phyloP scores from a whole-genome alignment of 2,797 vertebrate genomes.

The Nothura maculosa region DNA sequence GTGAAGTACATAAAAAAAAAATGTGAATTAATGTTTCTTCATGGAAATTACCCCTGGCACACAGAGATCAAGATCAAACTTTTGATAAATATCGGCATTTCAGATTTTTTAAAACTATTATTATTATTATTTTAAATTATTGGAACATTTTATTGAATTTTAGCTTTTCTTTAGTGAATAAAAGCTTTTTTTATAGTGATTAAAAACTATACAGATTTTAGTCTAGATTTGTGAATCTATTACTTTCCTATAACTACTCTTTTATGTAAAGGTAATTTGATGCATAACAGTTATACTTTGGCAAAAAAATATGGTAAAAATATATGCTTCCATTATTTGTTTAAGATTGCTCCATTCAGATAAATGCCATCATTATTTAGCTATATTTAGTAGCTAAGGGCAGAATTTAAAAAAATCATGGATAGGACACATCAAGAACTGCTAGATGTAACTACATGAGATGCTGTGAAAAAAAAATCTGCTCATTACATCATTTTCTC shows the following conservation, averaged over 20 bases:
- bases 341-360: background rate
- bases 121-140: background rate
- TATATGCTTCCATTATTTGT: background rate
- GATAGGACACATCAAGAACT: background rate
- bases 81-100: background rate
- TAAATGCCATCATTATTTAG: background rate
- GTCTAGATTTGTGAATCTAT: background rate
- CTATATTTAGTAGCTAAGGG: background rate
- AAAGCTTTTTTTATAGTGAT: too few relatives aligned
- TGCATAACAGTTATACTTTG: background rate
- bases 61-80: background rate
- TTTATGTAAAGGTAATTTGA: background rate
- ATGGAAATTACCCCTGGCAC: background rate
- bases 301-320: background rate
- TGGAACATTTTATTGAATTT: background rate
- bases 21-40: background rate
- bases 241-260: background rate
- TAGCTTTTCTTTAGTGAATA: background rate
- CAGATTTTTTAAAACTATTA: background rate
- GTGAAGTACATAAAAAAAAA: background rate
- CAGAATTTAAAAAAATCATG: background rate
- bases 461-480: background rate
- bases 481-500: background rate
- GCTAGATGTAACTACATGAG: background rate
- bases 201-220: background rate